These are phyloP conservation scores for Lepilemur septentrionalis DNA, from an alignment of 2,797 vertebrate species.

Conservation along the genomic window DNA sequence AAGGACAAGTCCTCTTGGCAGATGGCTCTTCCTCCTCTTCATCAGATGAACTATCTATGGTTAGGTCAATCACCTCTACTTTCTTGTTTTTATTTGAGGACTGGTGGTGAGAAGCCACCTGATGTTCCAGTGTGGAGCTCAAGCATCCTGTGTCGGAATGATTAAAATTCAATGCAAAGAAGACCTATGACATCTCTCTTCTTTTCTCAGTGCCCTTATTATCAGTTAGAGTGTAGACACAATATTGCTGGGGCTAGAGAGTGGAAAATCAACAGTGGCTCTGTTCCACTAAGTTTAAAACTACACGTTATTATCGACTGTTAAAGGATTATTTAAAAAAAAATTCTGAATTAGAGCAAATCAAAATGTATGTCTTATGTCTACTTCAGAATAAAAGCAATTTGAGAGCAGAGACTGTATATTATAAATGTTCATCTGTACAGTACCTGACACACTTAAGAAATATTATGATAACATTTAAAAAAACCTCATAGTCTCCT, in stretches of 20 bases:
- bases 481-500: neutral
- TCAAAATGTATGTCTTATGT: neutral
- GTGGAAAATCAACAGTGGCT: neutral
- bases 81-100: slow-evolving; percentile 91
- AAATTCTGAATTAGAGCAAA: slow-evolving; percentile 33
- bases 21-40: slow-evolving; percentile 95
- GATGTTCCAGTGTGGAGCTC: slow-evolving; percentile 90
- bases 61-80: slow-evolving; percentile 97
- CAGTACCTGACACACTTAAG: neutral
- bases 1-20: slow-evolving; percentile 93
- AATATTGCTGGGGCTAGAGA: neutral
- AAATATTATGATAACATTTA: slow-evolving; percentile 36
- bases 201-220: neutral
- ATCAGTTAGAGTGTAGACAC: neutral
- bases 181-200: neutral
- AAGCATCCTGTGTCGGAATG: slow-evolving; percentile 84
- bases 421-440: neutral
- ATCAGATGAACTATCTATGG: slow-evolving; percentile 96
- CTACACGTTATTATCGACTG: neutral
- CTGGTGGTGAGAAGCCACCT: slow-evolving; percentile 85
- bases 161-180: neutral
- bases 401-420: neutral
- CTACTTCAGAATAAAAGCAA: neutral
- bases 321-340: slow-evolving; percentile 24
- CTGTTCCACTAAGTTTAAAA: neutral